Evolutionary conservation across 1,140 invertebrate genomes (phyloP).

Genomic region (Diabrotica undecimpunctata): DNA sequence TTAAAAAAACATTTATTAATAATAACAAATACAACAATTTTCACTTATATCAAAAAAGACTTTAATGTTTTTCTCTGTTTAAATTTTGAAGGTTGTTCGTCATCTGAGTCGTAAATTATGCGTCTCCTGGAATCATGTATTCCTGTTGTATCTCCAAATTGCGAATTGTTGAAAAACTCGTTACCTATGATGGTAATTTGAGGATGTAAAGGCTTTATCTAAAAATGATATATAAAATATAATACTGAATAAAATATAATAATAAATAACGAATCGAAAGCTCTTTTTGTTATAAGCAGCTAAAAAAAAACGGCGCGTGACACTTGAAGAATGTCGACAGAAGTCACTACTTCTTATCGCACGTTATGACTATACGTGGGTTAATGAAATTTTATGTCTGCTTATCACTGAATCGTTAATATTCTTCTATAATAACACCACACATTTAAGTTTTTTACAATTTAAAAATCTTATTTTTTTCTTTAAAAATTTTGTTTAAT

Average conservation of each 20-base stretch:
- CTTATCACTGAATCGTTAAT: too few relatives aligned
- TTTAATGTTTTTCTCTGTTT: background rate
- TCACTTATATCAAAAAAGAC: background rate
- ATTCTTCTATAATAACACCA: too few relatives aligned
- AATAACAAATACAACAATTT: background rate
- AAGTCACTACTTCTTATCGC: background rate
- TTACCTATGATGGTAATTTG: constrained; percentile 14
- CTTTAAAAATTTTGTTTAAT: too few relatives aligned
- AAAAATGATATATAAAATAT: constrained; percentile 2
- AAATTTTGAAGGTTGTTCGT: constrained; percentile 15
- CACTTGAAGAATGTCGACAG: background rate
- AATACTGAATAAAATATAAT: background rate
- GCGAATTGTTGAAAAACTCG: constrained; percentile 4
- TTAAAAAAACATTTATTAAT: background rate
- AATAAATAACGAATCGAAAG: background rate
- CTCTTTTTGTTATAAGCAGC: background rate
- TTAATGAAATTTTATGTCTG: too few relatives aligned
- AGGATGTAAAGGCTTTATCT: constrained; percentile 19
- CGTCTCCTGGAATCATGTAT: constrained; percentile 7
- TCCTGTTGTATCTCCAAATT: background rate
- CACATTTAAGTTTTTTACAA: too few relatives aligned
- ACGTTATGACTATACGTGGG: background rate
- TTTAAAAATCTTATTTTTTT: too few relatives aligned
- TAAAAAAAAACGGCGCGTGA: background rate
- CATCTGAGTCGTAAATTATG: constrained; percentile 11